A percentile compares a stretch with the other conserved stretches of the same genome.
Evolutionary conservation across 1,140 invertebrate genomes (phyloP).

Genomic region (Druon quercuslanigerum): DNA sequence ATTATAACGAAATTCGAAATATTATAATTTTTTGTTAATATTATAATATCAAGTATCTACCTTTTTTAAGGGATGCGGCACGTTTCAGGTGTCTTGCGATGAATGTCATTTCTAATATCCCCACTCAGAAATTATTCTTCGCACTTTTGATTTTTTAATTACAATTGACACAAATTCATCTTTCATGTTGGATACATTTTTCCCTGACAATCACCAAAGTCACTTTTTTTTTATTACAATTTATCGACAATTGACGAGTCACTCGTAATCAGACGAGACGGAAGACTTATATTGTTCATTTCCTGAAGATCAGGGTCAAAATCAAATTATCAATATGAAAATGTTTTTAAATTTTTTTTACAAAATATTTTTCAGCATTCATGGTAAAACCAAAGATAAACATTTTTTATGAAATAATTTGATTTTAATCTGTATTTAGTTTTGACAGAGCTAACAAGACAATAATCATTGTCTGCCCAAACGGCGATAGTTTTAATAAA

Average conservation of each 20-base stretch:
- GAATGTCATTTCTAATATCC: constrained; percentile 57
- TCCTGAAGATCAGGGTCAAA: not conserved
- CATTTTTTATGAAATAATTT: too few species aligned
- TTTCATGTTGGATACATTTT: constrained; percentile 31
- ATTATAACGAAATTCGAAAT: too few species aligned
- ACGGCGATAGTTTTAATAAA: too few species aligned
- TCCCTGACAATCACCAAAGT: constrained; percentile 14
- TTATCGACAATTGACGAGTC: constrained; percentile 32
- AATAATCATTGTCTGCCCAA: too few species aligned
- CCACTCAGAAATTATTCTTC: not conserved
- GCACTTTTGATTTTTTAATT: not conserved
- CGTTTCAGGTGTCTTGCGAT: constrained; percentile 64
- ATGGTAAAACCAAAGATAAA: not conserved
- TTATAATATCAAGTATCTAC: constrained; percentile 42
- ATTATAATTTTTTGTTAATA: too few species aligned
- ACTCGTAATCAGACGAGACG: not conserved
- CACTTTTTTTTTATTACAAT: constrained; percentile 41
- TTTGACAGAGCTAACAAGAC: too few species aligned
- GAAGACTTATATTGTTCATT: not conserved
- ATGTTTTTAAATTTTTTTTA: not conserved
- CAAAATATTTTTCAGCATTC: not conserved
- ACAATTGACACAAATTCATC: constrained; percentile 33
- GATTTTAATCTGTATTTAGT: too few species aligned
- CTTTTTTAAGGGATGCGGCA: constrained; percentile 65
- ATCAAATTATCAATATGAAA: not conserved